Conservation (phyloP, 2,113 vertebrate genomes). For the Pao palembangensis region DNA sequence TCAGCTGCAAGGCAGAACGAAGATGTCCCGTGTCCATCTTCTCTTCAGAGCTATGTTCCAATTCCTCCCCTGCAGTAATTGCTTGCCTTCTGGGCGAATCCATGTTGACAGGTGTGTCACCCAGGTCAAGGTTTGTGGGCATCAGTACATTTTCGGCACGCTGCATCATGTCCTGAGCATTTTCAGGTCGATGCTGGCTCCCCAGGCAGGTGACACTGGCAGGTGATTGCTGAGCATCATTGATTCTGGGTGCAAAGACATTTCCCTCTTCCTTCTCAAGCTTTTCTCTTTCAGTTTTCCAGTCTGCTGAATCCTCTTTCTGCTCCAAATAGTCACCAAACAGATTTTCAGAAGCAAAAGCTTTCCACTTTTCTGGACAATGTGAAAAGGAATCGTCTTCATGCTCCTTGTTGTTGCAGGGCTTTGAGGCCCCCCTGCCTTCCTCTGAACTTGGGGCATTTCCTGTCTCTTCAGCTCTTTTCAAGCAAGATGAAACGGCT, state of each 20-base stretch:
- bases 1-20: conserved; percentile 3
- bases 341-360: background rate
- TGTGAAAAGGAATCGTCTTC: conserved; percentile 9
- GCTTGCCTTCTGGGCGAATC: background rate
- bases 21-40: background rate
- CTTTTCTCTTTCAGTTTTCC: background rate
- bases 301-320: background rate
- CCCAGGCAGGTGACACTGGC: no score
- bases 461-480: background rate
- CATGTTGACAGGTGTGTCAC: background rate
- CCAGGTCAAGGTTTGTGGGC: background rate
- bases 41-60: background rate
- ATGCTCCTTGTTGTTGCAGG: background rate
- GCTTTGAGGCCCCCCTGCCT: background rate
- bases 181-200: no score
- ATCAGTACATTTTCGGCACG: background rate
- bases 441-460: conserved; percentile 2
- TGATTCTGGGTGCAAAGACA: no score
- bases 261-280: no score
- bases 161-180: no score
- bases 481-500: conserved; percentile 10
- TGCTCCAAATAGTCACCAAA: conserved; percentile 6
- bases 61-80: background rate
- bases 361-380: conserved; percentile 10
- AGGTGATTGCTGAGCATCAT: no score